Evolutionary conservation across 2,113 vertebrate species (phyloP).

Genomic region (Proterorhinus semilunaris): DNA sequence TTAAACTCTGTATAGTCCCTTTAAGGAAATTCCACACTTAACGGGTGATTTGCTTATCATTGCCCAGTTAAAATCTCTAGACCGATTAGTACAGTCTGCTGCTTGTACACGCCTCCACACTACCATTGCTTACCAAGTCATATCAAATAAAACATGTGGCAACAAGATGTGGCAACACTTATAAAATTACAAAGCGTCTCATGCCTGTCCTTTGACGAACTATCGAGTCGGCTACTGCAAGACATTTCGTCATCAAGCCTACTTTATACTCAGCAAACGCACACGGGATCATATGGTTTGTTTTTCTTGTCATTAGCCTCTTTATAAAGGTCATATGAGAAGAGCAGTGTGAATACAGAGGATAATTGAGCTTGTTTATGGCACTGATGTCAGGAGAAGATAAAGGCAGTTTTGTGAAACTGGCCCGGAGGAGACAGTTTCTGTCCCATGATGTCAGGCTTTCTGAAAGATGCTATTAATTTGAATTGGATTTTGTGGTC

Average conservation of each 20-base stretch:
- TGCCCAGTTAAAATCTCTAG: not conserved
- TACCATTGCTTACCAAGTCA: not conserved
- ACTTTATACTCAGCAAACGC: not conserved
- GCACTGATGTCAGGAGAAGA: not conserved
- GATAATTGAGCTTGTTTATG: not conserved
- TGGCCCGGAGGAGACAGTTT: slow-evolving; percentile 14
- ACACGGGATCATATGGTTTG: not conserved
- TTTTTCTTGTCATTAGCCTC: slow-evolving; percentile 3
- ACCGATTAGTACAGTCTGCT: not conserved
- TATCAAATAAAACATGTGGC: not conserved
- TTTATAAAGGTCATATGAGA: not conserved
- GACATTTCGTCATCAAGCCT: not conserved
- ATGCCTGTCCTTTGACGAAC: not conserved
- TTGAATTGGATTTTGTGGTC: slow-evolving; percentile 10
- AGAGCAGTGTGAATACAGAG: not conserved
- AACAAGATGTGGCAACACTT: not conserved
- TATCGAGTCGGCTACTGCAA: not conserved
- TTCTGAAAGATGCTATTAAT: slow-evolving; percentile 25
- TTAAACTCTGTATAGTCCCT: too few relatives aligned
- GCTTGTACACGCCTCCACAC: not conserved
- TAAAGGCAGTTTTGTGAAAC: slow-evolving; percentile 18
- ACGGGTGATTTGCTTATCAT: too few relatives aligned
- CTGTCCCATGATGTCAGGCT: slow-evolving; percentile 16
- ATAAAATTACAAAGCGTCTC: not conserved
- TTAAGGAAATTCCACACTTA: too few relatives aligned